These are phyloP conservation scores for Riparia riparia DNA, from an alignment of 2,113 vertebrate genomes.

Conservation along the genomic window DNA sequence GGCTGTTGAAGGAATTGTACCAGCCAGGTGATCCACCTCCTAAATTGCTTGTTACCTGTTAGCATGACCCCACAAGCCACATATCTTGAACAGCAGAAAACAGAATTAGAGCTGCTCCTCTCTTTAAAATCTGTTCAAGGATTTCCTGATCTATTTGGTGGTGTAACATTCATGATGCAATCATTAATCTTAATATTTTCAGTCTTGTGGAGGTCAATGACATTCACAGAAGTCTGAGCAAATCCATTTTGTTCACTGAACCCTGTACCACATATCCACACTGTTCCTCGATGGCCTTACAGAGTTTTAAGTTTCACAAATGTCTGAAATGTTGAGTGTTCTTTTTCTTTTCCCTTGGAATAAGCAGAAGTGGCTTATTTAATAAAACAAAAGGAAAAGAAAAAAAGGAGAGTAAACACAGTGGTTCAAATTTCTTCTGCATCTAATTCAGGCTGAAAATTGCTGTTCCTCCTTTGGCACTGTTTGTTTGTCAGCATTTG, in stretches of 20 bases:
- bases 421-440: neutral
- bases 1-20: neutral
- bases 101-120: neutral
- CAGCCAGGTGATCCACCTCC: neutral
- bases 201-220: neutral
- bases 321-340: neutral
- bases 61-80: neutral
- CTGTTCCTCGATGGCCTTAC: neutral
- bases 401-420: neutral
- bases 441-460: neutral
- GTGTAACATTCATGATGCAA: neutral
- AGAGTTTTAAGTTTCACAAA: neutral
- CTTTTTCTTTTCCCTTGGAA: neutral
- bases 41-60: neutral
- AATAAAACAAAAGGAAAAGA: neutral
- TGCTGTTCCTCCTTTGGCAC: neutral
- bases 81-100: neutral
- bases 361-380: neutral
- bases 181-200: slow-evolving; percentile 11
- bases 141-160: neutral
- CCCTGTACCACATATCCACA: neutral
- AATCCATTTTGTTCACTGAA: neutral
- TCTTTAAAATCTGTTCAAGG: neutral
- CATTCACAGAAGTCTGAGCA: neutral
- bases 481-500: neutral